phyloP scores from a whole-genome alignment of 2,888 invertebrate species.

The Synanthedon myopaeformis region DNA sequence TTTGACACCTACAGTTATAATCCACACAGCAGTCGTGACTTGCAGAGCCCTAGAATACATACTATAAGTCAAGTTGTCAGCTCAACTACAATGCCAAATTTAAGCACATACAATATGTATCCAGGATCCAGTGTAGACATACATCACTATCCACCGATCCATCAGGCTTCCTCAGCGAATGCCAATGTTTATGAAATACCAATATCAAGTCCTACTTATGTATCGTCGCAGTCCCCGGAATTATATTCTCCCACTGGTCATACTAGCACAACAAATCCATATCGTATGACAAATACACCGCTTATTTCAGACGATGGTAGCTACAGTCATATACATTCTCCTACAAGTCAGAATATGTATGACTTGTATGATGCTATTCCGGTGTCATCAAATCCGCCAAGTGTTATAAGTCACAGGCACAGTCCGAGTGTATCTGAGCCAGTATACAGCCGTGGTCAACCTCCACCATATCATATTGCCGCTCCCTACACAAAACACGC shows the following conservation, averaged over 20 bases:
- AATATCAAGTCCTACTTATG: constrained; percentile 54
- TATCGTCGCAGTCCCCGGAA: constrained; percentile 58
- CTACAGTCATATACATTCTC: constrained; percentile 55
- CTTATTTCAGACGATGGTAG: constrained; percentile 62
- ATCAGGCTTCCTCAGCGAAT: constrained; percentile 40
- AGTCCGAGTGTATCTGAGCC: constrained; percentile 51
- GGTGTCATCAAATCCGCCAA: constrained; percentile 47
- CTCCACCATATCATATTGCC: constrained; percentile 88
- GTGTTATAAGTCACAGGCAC: constrained; percentile 48
- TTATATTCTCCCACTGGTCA: constrained; percentile 62
- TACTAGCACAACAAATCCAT: constrained; percentile 61
- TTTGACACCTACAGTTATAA: constrained; percentile 57
- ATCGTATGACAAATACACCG: constrained; percentile 62
- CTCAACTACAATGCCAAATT: constrained; percentile 64
- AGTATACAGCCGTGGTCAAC: constrained; percentile 61
- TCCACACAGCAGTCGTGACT: constrained; percentile 41
- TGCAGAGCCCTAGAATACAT: constrained; percentile 47
- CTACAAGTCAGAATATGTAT: constrained; percentile 59
- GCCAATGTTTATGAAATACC: constrained; percentile 48
- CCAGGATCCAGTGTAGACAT: constrained; percentile 30
- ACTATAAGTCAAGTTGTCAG: constrained; percentile 61
- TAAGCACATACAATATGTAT: constrained; percentile 51
- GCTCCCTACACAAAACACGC: constrained; percentile 86
- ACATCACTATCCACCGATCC: constrained; percentile 40
- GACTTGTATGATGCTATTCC: constrained; percentile 61